phyloP scores from a whole-genome alignment of 1,140 invertebrate genomes.

The Drosophila pachea region DNA sequence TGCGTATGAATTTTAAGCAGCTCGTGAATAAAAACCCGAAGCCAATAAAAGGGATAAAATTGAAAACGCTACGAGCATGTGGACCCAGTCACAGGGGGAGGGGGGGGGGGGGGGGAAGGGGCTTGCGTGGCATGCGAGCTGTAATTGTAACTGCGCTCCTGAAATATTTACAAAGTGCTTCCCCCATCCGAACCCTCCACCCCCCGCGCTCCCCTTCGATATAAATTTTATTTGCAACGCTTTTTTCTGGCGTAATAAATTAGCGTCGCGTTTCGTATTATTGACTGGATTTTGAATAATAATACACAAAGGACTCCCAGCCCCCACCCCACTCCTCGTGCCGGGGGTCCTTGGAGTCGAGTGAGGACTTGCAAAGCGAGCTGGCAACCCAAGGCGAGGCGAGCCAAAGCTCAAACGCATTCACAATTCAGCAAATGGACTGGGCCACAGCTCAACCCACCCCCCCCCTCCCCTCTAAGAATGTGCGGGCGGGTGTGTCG shows the following conservation, averaged over 20 bases:
- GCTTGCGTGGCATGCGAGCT: neutral
- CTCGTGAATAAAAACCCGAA: constrained; percentile 51
- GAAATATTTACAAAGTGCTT: constrained; percentile 51
- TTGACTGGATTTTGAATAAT: constrained; percentile 78
- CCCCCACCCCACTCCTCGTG: neutral
- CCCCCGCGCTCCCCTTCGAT: neutral
- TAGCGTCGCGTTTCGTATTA: constrained; percentile 74
- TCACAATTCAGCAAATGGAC: constrained; percentile 21
- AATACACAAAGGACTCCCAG: constrained; percentile 70
- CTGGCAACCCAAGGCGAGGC: constrained; percentile 36
- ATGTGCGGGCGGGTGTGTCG: neutral
- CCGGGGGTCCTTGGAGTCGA: neutral
- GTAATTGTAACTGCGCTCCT: constrained; percentile 66
- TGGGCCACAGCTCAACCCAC: neutral
- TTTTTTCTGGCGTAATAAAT: constrained; percentile 65
- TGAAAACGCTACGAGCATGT: constrained; percentile 49
- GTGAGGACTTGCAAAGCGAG: constrained; percentile 47
- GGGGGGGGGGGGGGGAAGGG: no score
- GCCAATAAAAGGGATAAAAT: constrained; percentile 77
- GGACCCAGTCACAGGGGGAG: neutral
- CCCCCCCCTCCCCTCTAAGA: neutral
- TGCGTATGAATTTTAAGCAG: constrained; percentile 75
- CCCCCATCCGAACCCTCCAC: neutral
- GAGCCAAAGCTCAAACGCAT: constrained; percentile 41
- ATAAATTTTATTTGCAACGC: neutral